Base-by-base conservation (phyloP, 2,888 invertebrate species). In the Subacronicta megacephala region DNA sequence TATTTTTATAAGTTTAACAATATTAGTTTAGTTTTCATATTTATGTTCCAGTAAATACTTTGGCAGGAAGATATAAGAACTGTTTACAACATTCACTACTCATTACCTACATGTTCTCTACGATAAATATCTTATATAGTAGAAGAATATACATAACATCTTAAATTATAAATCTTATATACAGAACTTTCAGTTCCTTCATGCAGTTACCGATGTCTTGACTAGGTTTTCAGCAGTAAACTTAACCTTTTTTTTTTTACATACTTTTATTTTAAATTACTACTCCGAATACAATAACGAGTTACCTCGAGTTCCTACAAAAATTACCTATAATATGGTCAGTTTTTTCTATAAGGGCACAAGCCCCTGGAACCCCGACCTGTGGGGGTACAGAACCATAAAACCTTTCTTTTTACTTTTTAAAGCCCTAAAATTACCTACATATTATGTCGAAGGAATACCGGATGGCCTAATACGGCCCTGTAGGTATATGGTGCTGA, bases 1-100 rank as follows among this genome's bases (percentile, higher is more conserved):
- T 58, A 76, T 70, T 56, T 66, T 54, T 66, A 54, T 57, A 63
- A 55, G 42, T 62, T 67, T 62, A 68, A 62, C 63, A 57, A 50
- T 54, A 55, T 54, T 53, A 46, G 17, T 52, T 53, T 60, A n/a
- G n/a, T n/a, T n/a, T n/a, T n/a, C n/a, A n/a, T n/a, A n/a, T n/a
- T n/a, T n/a, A n/a, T 41, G 46, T 60, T 44, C 9, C 37, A 41
- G 33, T 69, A 66, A 53, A 72, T 49, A 59, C 6, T 73, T 67
- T 76, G 70, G 75, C 73, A 75, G 72, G 70, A 72, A 59, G 42
- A 66, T 55, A 75, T 56, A 38, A 44, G 12, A 61, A 66, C 36
- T 62, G 59, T 59, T 65, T 50, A 66, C 47, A 70, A 76, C 70
- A 72, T 54, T 57, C 40, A 62, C 72, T 77, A 76, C 72, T 77